phyloP scores from a whole-genome alignment of 2,113 vertebrate genomes.

The Anas platyrhynchos region DNA sequence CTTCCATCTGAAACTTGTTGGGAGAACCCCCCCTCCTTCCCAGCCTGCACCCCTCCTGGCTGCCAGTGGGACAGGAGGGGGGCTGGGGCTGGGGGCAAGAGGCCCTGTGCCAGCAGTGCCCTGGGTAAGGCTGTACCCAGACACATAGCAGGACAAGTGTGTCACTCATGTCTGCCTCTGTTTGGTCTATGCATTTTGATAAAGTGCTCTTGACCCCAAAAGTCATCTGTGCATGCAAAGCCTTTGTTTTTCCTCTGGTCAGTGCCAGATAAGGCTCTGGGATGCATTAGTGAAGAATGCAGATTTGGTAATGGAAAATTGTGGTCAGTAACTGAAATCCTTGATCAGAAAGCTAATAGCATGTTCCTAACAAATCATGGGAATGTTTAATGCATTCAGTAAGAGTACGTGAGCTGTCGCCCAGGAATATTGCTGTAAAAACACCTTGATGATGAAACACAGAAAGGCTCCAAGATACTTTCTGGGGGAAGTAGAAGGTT shows the following conservation, averaged over 20 bases:
- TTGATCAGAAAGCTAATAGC: not conserved
- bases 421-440: not conserved
- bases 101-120: fast-evolving
- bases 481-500: not conserved
- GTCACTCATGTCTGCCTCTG: fast-evolving
- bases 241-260: not conserved
- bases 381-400: not conserved
- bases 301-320: not conserved
- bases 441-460: fast-evolving
- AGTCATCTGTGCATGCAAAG: fast-evolving
- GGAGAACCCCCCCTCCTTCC: not conserved
- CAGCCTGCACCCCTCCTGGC: too few species aligned
- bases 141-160: fast-evolving
- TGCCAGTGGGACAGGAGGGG: fast-evolving
- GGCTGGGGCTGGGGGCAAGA: not conserved
- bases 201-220: not conserved
- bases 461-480: not conserved
- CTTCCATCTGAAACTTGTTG: not conserved
- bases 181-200: not conserved
- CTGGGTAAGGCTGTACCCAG: not conserved
- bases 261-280: not conserved
- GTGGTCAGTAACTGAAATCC: not conserved
- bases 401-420: not conserved
- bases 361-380: not conserved
- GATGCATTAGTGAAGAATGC: fast-evolving